phyloP scores from a whole-genome alignment of 1,140 invertebrate genomes.

The Zaprionus vittiger region DNA sequence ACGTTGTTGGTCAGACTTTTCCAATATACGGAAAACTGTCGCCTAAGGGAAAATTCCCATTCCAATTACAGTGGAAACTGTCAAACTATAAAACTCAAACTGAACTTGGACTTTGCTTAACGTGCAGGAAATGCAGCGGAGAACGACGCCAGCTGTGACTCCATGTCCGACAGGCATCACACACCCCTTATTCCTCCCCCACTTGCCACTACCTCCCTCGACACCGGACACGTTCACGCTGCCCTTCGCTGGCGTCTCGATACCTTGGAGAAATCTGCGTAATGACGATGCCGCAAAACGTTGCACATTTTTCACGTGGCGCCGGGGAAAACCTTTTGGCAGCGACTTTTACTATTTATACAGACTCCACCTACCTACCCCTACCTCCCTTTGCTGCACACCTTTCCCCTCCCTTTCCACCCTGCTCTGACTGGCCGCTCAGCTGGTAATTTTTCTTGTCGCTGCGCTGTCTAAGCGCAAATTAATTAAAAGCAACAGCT shows the following conservation, averaged over 20 bases:
- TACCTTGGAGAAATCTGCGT: constrained; percentile 71
- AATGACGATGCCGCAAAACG: constrained; percentile 49
- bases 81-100: constrained; percentile 11
- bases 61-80: neutral
- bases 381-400: neutral
- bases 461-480: constrained; percentile 48
- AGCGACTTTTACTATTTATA: constrained; percentile 23
- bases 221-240: constrained; percentile 14
- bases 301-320: constrained; percentile 52
- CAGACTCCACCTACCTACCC: neutral
- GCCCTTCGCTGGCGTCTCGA: neutral
- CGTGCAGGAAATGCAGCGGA: constrained; percentile 9
- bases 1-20: neutral
- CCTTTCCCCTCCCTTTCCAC: neutral
- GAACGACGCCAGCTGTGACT: constrained; percentile 3
- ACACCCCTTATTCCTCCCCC: neutral
- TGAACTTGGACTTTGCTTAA: constrained; percentile 5
- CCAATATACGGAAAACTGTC: neutral
- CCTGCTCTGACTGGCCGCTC: neutral
- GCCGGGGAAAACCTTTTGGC: constrained; percentile 9
- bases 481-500: constrained; percentile 75
- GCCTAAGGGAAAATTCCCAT: neutral
- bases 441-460: constrained; percentile 57
- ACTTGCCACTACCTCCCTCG: neutral
- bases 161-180: constrained; percentile 22